Base-by-base conservation (phyloP, 2,113 vertebrate species). In the Passer montanus region DNA sequence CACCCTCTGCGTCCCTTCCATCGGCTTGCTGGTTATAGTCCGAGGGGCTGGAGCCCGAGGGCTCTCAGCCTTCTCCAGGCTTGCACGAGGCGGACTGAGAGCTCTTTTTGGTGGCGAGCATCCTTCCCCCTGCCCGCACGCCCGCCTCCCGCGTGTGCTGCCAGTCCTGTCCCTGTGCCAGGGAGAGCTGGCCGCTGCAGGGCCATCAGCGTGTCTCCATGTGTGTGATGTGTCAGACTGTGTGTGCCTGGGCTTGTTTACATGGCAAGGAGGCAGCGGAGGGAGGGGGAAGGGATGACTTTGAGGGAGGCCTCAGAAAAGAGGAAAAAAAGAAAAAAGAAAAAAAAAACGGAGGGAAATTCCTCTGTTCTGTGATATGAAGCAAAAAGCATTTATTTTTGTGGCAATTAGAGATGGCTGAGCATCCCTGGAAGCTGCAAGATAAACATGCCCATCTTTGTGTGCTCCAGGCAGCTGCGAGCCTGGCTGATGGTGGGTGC, bases 341-440 rank as follows among this genome's bases (percentile, higher is more conserved):
- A 6, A 37, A 56, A 47, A 27, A 66, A 68, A 49, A 1, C 4
- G 0, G 80, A 79, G 59, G 89, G 95, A 91, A 93, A 95, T 96
- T 94, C 96, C 87, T 87, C 68, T 93, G 49, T 58, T 86, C 77
- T 56, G 84, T 63, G 94, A 89, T 73, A 84, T 16, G 87, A 93
- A 93, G 89, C 74, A 81, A 92, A 96, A 95, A 64, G n/a, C 83
- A 69, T 88, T 96, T 95, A 46, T 96, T 94, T 96, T 94, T 90
- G 88, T 70, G 89, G 91, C 87, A 94, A 95, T 95, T 94, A 95
- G 70, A 79, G 93, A 87, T 88, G 93, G 90, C 55, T 95, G 89
- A 94, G 94, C 91, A 84, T 87, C 87, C 55, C 87, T 91, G 93
- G 84, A 80, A 94, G 90, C 80, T 64, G 84, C 50, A 53, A 90